Evolutionary conservation across 1,140 invertebrate genomes (phyloP).

Genomic region (Laupala kohalensis): DNA sequence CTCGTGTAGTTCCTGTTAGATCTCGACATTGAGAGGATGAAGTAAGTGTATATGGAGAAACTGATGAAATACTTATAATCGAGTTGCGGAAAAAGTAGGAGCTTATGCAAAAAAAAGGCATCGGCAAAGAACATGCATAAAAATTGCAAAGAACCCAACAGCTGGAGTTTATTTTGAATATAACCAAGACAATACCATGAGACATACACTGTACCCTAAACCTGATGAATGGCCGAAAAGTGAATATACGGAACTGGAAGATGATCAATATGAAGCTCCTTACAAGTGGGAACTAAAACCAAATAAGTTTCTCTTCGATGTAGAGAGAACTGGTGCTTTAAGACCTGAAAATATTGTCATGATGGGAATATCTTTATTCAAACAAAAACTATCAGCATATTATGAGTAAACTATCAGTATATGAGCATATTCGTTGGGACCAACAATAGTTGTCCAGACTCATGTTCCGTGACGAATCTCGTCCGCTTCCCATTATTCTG

Average conservation of each 20-base stretch:
- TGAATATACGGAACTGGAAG: constrained; percentile 87
- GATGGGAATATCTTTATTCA: constrained; percentile 83
- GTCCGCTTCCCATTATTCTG: no score
- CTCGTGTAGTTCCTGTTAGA: constrained; percentile 82
- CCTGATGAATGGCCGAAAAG: constrained; percentile 99
- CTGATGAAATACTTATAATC: constrained; percentile 93
- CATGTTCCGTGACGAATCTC: no score
- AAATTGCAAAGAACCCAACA: constrained; percentile 99
- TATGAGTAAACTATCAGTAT: no score
- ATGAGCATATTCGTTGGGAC: no score
- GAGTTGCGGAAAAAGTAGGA: constrained; percentile 94
- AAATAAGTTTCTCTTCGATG: constrained; percentile 95
- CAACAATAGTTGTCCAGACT: no score
- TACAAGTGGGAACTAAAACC: constrained; percentile 90
- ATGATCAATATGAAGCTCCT: constrained; percentile 75
- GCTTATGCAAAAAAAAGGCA: constrained; percentile 82
- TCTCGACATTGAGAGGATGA: constrained; percentile 82
- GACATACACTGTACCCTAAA: constrained; percentile 92
- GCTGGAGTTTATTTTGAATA: constrained; percentile 97
- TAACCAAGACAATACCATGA: constrained; percentile 95
- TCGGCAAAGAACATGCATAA: constrained; percentile 99
- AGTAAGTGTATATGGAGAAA: constrained; percentile 83
- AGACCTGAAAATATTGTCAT: constrained; percentile 95
- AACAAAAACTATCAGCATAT: constrained; percentile 91
- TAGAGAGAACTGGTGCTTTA: constrained; percentile 86